These are phyloP conservation scores for Alauda arvensis DNA, from an alignment of 2,797 vertebrate genomes.

Conservation along the genomic window DNA sequence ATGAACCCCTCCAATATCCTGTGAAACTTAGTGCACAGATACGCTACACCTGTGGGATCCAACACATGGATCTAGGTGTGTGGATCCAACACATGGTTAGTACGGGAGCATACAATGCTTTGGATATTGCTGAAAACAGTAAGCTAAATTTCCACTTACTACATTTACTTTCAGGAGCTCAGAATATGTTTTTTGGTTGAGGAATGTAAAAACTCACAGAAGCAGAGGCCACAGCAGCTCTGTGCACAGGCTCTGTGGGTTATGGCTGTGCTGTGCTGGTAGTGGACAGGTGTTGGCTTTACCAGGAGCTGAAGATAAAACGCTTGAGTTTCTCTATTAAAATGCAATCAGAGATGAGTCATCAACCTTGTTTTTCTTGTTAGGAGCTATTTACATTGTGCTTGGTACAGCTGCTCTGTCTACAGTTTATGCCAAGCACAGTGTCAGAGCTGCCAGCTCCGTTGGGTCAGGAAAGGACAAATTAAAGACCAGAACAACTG, in stretches of 20 bases:
- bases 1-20: neutral
- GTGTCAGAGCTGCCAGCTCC: neutral
- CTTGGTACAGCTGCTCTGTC: constrained; percentile 31
- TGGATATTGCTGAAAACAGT: neutral
- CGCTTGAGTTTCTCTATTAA: neutral
- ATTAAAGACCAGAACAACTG: neutral
- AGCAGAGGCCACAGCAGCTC: fast-evolving
- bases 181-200: neutral
- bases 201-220: neutral
- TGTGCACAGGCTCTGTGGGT: neutral
- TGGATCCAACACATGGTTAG: neutral
- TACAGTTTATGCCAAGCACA: neutral
- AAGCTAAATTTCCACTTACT: neutral
- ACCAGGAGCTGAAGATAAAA: neutral
- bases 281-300: neutral
- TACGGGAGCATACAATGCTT: neutral
- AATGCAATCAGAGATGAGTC: constrained; percentile 1
- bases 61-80: neutral
- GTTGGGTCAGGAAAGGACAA: constrained; percentile 10
- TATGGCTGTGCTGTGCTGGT: neutral
- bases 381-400: constrained; percentile 8
- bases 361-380: constrained; percentile 23
- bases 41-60: neutral
- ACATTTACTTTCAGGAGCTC: neutral
- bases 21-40: neutral